Evolutionary conservation across 2,797 vertebrate species (phyloP), one percentile per base, ranked within the genome.

Genomic region (Tolypeutes matacus): DNA sequence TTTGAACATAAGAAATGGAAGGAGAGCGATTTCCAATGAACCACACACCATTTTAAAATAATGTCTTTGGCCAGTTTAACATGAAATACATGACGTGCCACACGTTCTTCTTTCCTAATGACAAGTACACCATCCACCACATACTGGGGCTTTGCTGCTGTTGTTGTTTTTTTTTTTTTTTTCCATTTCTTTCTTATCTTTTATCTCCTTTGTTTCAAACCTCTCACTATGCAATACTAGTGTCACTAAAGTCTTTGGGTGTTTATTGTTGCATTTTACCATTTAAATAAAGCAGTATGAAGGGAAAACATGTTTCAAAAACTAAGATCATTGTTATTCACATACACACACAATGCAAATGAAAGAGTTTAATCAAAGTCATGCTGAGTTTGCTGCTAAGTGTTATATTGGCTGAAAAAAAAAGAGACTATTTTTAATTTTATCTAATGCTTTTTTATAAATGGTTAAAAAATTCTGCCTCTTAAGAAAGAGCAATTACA

Each of bases 1-100:
- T 97, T 93, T 97, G 95, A 93, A 94, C 94, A 65, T 67, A 91
- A 86, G 97, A 64, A 94, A 82, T 69, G 95, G 60, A 97, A 96
- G 78, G 73, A 89, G 95, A 96, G 81, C 56, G 1, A 93, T 97
- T 97, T 86, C 60, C 92, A 49, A 27, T 84, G 80, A 96, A 92
- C 94, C 93, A 91, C 92, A 80, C 70, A 86, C 56, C 69, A 87
- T 87, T 94, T 95, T 62, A 70, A 94, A 95, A 90, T 88, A 73
- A 86, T 31, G 49, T 25, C 34, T 72, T 46, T 5, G 80, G n/a
- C 20, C 49, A 67, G 58, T 96, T 10, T 91, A 76, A 91, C 76
- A 17, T 56, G 29, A 92, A n/a, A 89, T 70, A 11, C 7, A 70
- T 46, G 49, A 42, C 34, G 4, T 46, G 11, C 49, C 64, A 34